Conservation (phyloP, 1,140 invertebrate genomes). For the Lepidurus apus region DNA sequence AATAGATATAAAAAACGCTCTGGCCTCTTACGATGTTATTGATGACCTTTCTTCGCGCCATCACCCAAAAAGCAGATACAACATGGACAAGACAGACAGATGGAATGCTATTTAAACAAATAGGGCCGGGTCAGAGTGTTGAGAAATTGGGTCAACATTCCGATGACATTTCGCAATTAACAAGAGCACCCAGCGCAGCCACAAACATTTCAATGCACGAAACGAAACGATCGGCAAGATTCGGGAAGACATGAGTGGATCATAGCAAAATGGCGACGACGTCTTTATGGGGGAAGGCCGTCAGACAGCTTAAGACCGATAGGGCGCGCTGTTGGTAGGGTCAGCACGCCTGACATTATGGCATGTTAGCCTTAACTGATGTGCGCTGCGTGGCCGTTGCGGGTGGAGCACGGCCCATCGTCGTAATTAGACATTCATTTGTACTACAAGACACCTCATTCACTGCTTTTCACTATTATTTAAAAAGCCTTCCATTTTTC, state of each 20-base stretch:
- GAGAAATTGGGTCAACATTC: slow-evolving; percentile 19
- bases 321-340: not conserved
- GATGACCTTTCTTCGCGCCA: slow-evolving; percentile 20
- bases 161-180: slow-evolving; percentile 10
- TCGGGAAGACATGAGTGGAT: not conserved
- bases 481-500: not conserved
- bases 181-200: not conserved
- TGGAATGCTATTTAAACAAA: slow-evolving; percentile 1
- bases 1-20: too few species aligned
- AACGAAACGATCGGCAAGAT: not conserved
- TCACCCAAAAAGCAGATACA: not conserved
- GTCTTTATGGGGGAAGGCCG: not conserved
- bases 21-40: slow-evolving; percentile 10
- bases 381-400: slow-evolving; percentile 19
- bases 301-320: slow-evolving; percentile 16
- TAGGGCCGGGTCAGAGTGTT: not conserved
- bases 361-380: slow-evolving; percentile 10
- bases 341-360: slow-evolving; percentile 14
- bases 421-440: slow-evolving; percentile 20
- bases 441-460: not conserved
- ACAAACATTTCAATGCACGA: slow-evolving; percentile 16
- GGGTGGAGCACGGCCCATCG: not conserved
- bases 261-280: not conserved
- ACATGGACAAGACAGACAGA: slow-evolving; percentile 4
- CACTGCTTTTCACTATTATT: not conserved